Evolutionary conservation across 2,888 invertebrate genomes (phyloP).

Genomic region (Eretmocerus hayati): DNA sequence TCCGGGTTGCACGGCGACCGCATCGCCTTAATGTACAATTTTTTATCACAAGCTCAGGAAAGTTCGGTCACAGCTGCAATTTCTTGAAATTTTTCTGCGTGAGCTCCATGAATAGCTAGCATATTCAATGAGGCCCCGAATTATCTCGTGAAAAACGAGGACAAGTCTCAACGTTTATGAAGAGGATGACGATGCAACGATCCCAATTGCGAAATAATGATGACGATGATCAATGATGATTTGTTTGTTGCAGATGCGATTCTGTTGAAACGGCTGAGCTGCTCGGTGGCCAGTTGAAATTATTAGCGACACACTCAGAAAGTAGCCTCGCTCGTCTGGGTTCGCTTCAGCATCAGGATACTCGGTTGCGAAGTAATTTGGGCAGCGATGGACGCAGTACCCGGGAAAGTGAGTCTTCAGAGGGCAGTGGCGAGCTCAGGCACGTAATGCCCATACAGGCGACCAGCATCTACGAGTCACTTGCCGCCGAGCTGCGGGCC

Average conservation of each 20-base stretch:
- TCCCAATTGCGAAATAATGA: not conserved
- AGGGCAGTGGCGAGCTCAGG: slow-evolving; percentile 67
- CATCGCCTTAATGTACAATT: too few relatives aligned
- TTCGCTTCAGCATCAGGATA: slow-evolving; percentile 72
- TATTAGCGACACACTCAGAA: slow-evolving; percentile 52
- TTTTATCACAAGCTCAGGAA: too few relatives aligned
- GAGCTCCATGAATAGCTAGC: too few relatives aligned
- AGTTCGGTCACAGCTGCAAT: too few relatives aligned
- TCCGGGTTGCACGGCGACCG: too few relatives aligned
- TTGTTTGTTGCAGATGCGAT: slow-evolving; percentile 81
- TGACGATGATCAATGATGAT: not conserved
- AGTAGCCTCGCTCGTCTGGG: slow-evolving; percentile 29
- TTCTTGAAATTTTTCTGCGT: too few relatives aligned
- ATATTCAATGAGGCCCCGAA: too few relatives aligned
- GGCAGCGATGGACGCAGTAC: slow-evolving; percentile 54
- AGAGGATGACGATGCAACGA: not conserved
- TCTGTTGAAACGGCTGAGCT: slow-evolving; percentile 87
- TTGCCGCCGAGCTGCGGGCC: slow-evolving; percentile 83
- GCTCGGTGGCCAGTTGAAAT: slow-evolving; percentile 76
- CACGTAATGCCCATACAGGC: slow-evolving; percentile 66
- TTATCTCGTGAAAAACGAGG: too few relatives aligned
- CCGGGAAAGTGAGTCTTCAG: slow-evolving; percentile 64
- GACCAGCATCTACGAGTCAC: slow-evolving; percentile 78
- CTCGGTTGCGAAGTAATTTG: slow-evolving; percentile 73
- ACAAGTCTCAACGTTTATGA: too few relatives aligned